These are phyloP conservation scores for Bombus sibiricus DNA, from an alignment of 1,140 invertebrate genomes.

Conservation along the genomic window DNA sequence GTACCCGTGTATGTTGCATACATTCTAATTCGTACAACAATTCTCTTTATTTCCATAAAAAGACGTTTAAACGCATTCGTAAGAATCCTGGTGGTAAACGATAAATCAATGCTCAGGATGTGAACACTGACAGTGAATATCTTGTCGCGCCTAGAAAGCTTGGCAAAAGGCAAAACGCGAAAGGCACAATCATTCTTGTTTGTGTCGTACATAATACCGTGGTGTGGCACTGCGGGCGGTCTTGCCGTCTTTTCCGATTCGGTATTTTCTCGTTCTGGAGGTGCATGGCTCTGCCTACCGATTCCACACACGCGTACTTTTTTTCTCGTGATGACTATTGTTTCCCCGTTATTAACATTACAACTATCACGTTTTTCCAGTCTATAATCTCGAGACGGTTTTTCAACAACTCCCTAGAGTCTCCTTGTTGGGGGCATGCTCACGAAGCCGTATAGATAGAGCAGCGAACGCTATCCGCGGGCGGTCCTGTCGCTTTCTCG, in stretches of 20 bases:
- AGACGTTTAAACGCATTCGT: background rate
- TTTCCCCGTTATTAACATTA: slow-evolving; percentile 24
- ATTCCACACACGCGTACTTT: slow-evolving; percentile 8
- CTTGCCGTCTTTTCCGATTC: slow-evolving; percentile 24
- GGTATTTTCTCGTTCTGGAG: background rate
- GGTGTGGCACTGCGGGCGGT: slow-evolving; percentile 14
- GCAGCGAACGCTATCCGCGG: slow-evolving; percentile 31
- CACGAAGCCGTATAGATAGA: background rate
- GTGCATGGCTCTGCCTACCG: background rate
- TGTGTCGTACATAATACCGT: background rate
- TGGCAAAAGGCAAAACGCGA: background rate
- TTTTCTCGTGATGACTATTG: background rate
- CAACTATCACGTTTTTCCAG: slow-evolving; percentile 15
- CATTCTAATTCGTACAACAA: background rate
- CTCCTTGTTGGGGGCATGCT: background rate
- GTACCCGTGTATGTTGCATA: no score
- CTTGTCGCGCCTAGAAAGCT: background rate
- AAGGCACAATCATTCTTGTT: slow-evolving; percentile 26
- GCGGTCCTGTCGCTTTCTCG: slow-evolving; percentile 64
- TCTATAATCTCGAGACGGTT: background rate
- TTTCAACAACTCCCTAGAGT: background rate
- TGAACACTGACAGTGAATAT: background rate
- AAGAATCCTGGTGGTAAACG: background rate
- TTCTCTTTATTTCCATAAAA: background rate
- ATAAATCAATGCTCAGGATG: slow-evolving; percentile 15